Evolutionary conservation across 2,113 vertebrate species (phyloP), one percentile per base, ranked within the genome.

Genomic region (Pardalotus punctatus): DNA sequence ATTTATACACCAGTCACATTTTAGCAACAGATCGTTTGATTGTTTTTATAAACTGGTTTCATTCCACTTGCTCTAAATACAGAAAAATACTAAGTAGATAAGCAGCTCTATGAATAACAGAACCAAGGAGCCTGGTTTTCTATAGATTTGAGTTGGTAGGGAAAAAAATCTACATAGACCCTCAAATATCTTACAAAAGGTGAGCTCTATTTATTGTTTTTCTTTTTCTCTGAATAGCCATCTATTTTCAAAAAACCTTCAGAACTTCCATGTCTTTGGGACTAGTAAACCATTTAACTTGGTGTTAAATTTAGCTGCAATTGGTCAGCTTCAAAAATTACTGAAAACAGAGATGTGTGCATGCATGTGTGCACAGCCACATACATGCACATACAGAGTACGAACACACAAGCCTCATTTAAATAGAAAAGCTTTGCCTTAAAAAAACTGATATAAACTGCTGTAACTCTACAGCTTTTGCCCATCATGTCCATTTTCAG

Each of bases 1-100:
- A 95, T 94, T 94, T 91, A 82, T 91, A 93, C n/a, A 73, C 57
- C 74, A 92, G 64, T 83, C 71, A 58, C 82, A 90, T 93, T 97
- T 96, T 60, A 92, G 78, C 71, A 91, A 61, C 67, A 86, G 78
- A 90, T 88, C 14, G 0, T 60, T 91, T 80, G 73, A 85, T 70
- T 82, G 81, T 90, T 72, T 90, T 67, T 62, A 88, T 85, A 89
- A 96, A 90, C 33, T 70, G 36, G 14, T 88, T 94, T 93, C 24
- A 23, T 96, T 73, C 74, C 35, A 47, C 50, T 94, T 80, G 33
- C 51, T 88, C 80, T 73, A 96, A 94, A 82, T 71, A 90, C 42
- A 92, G 67, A 45, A 71, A 66, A 90, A 76, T 2, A 35, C 4
- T 36, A 82, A 89, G 50, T 45, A 94, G 60, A 79, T 35, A 60